Conservation (phyloP, 2,113 vertebrate species). For the Pungitius pungitius region DNA sequence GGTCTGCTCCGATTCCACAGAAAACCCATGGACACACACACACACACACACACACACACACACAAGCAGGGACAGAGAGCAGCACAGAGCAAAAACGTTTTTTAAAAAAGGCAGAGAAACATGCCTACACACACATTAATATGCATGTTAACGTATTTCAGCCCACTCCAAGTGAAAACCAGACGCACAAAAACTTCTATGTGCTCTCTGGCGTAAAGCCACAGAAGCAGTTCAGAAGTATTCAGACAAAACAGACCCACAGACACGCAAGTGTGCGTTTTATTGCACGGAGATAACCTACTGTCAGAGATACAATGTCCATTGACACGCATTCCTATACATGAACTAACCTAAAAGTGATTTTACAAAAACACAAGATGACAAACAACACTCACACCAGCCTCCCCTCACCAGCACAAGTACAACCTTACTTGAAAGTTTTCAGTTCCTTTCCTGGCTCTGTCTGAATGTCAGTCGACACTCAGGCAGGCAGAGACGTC, state of each 20-base stretch:
- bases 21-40: constrained; percentile 26
- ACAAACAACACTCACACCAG: constrained; percentile 39
- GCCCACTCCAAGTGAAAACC: constrained; percentile 35
- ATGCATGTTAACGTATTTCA: constrained; percentile 51
- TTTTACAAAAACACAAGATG: constrained; percentile 18
- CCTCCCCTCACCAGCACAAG: constrained; percentile 12
- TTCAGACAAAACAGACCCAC: constrained; percentile 11
- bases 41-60: constrained; percentile 21
- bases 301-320: constrained; percentile 49
- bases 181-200: constrained; percentile 46
- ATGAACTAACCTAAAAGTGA: neutral
- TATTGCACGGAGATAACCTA: constrained; percentile 4
- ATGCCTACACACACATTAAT: constrained; percentile 59
- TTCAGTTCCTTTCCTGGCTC: constrained; percentile 34
- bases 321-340: constrained; percentile 25
- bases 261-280: constrained; percentile 11
- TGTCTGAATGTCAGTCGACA: constrained; percentile 26
- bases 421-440: constrained; percentile 55
- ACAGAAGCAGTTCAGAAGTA: constrained; percentile 2
- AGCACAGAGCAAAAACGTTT: constrained; percentile 25
- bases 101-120: constrained; percentile 38
- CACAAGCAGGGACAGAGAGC: neutral
- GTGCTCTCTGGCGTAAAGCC: constrained; percentile 21
- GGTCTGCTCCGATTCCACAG: constrained; percentile 16
- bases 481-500: neutral